phyloP scores from a whole-genome alignment of 2,888 invertebrate species.

The Hypselothyrea guttata region DNA sequence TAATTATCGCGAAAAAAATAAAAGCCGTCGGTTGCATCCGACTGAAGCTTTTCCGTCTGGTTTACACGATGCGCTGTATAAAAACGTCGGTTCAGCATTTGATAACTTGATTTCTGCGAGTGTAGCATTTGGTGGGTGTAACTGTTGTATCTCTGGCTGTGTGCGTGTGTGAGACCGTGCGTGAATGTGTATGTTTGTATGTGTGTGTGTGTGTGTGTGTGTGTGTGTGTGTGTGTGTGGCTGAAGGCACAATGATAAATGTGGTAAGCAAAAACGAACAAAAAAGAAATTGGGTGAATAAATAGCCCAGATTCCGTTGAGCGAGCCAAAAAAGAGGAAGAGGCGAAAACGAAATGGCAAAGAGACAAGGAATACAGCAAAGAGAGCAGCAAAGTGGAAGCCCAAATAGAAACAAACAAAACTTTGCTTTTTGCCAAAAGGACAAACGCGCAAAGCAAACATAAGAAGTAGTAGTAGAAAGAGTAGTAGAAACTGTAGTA shows the following conservation, averaged over 20 bases:
- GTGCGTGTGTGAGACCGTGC: slow-evolving; percentile 17
- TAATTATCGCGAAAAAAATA: too few species aligned
- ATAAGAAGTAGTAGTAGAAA: slow-evolving; percentile 14
- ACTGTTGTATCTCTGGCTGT: slow-evolving; percentile 37
- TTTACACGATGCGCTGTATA: too few species aligned
- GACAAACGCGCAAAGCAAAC: slow-evolving; percentile 65
- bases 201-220: slow-evolving; percentile 20
- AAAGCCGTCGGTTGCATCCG: too few species aligned
- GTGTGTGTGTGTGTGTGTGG: slow-evolving; percentile 52
- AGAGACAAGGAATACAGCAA: slow-evolving; percentile 4
- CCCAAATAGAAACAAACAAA: slow-evolving; percentile 51
- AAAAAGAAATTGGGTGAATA: slow-evolving; percentile 79
- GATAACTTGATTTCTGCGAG: slow-evolving; percentile 57
- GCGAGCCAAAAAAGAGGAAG: slow-evolving; percentile 54
- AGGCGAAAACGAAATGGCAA: slow-evolving; percentile 21
- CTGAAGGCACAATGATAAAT: slow-evolving; percentile 77
- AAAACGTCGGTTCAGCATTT: slow-evolving; percentile 11
- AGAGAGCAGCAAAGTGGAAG: slow-evolving; percentile 11
- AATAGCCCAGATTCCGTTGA: slow-evolving; percentile 79
- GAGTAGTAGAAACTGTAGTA: slow-evolving; percentile 20
- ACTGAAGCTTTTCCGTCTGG: too few species aligned
- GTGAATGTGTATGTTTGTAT: slow-evolving; percentile 10
- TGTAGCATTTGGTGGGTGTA: slow-evolving; percentile 65
- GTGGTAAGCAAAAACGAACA: slow-evolving; percentile 57
- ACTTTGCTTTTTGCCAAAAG: slow-evolving; percentile 58